Base-by-base conservation (phyloP, 37 sponge, comb jelly and placozoan species). In the Ianthella basta region DNA sequence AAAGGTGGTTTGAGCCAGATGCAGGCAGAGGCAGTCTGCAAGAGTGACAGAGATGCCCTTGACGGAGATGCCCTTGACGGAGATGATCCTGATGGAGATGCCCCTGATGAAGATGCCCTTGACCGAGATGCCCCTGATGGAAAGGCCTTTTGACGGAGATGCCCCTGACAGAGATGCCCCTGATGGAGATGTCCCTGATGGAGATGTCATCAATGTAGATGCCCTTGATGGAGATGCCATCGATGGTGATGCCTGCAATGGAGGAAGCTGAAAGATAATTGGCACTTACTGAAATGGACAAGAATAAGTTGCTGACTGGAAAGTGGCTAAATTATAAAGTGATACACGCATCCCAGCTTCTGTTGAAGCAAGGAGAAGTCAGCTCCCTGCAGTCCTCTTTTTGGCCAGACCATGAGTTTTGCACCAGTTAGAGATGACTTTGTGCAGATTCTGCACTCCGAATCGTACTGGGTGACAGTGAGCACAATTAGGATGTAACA, bases 361-460 rank as follows among this genome's bases (percentile, higher is more conserved):
- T 57, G 59, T 57, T 57, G 59, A 57, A 57, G 59, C 59, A 57
- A 57, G 18, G 59, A 18, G 18, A 57, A 57, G 59, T 57, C 18
- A 18, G 59, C 59, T 57, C 59, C 59, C 18, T 57, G 59, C 59
- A 57, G 59, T 57, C 59, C 59, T 57, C 59, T 57, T 57, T 57
- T 57, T 57, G 59, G 59, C 59, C 59, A 57, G 59, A 57, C 59
- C 15, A 15, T 57, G 59, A 57, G 59, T 57, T 57, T 57, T 18
- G 59, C 59, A 18, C 59, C 59, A 57, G 59, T 57, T 57, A 57
- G 59, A 57, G 59, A 57, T 57, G 59, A 57, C 59, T 57, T 57
- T 57, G 59, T 57, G 18, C 59, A 57, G 59, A 57, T 57, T 18
- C 59, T 57, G 59, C 59, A 57, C 59, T 57, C 59, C 18, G 59